Percentiles rank a stretch among this genome's conserved stretches.
These are phyloP conservation scores for Alosa sapidissima DNA, from an alignment of 2,797 vertebrate genomes.

Conservation along the genomic window DNA sequence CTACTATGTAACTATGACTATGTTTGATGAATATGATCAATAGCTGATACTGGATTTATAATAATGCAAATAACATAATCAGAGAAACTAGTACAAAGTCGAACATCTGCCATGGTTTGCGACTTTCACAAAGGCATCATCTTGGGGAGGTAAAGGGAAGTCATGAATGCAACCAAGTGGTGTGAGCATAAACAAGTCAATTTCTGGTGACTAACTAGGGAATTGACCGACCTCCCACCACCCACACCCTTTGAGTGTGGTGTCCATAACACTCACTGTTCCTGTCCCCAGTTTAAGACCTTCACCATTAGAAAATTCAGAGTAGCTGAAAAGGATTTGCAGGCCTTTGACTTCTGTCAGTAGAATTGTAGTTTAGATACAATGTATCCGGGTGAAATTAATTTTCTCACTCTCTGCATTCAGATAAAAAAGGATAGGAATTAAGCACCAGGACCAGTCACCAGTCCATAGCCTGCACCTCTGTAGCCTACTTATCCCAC, in stretches of 20 bases:
- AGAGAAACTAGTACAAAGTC: not conserved
- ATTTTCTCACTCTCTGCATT: not conserved
- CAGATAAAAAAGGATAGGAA: not conserved
- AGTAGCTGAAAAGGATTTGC: not conserved
- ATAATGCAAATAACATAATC: not conserved
- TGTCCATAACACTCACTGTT: not conserved
- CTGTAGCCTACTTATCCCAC: not conserved
- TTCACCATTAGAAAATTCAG: not conserved
- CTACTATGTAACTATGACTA: not conserved
- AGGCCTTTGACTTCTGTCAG: too few relatives aligned
- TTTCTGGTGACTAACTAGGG: not conserved
- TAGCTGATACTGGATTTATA: not conserved
- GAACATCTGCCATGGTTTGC: not conserved
- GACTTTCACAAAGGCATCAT: not conserved
- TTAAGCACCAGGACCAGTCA: not conserved
- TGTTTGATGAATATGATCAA: not conserved
- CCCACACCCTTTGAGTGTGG: not conserved
- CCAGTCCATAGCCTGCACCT: not conserved
- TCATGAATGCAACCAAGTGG: not conserved
- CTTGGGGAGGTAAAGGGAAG: not conserved
- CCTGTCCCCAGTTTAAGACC: not conserved
- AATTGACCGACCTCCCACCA: not conserved
- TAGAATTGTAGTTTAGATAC: too few relatives aligned
- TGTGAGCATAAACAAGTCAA: not conserved
- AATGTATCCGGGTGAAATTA: not conserved